A percentile compares a stretch with the other conserved stretches of the same genome.
Evolutionary conservation across 2,113 vertebrate genomes (phyloP).

Genomic region (Tringa solitaria): DNA sequence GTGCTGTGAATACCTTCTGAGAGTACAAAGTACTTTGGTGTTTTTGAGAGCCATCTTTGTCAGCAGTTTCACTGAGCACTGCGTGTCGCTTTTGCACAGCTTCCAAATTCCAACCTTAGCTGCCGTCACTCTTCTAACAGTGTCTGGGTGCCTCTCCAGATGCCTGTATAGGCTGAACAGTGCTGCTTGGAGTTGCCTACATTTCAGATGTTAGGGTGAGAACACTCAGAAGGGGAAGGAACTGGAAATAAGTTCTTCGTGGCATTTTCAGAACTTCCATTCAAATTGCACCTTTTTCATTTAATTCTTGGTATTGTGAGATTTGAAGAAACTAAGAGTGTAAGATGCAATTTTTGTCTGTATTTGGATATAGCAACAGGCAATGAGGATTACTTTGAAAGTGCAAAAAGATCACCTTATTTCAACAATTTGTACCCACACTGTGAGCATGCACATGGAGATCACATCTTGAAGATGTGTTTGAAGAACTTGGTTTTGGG

Average conservation of each 20-base stretch:
- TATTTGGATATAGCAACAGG: not conserved
- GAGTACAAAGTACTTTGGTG: not conserved
- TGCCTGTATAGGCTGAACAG: not conserved
- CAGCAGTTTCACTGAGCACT: not conserved
- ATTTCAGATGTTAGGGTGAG: not conserved
- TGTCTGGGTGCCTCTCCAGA: not conserved
- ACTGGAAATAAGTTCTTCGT: not conserved
- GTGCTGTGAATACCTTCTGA: not conserved
- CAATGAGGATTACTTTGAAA: not conserved
- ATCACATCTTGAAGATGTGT: not conserved
- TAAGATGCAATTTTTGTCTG: not conserved
- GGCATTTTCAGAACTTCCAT: not conserved
- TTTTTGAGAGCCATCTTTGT: not conserved
- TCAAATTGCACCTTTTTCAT: not conserved
- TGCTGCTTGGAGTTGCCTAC: not conserved
- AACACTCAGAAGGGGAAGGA: not conserved
- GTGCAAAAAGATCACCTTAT: accelerated
- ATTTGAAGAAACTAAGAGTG: not conserved
- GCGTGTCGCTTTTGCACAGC: not conserved
- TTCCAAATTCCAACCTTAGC: not conserved
- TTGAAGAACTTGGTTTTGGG: not conserved
- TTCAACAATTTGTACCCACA: not conserved
- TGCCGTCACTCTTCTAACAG: not conserved
- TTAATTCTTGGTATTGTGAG: not conserved
- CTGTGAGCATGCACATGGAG: not conserved